Evolutionary conservation across 1,140 invertebrate species (phyloP).

Genomic region (Gonatopus flavifemur): DNA sequence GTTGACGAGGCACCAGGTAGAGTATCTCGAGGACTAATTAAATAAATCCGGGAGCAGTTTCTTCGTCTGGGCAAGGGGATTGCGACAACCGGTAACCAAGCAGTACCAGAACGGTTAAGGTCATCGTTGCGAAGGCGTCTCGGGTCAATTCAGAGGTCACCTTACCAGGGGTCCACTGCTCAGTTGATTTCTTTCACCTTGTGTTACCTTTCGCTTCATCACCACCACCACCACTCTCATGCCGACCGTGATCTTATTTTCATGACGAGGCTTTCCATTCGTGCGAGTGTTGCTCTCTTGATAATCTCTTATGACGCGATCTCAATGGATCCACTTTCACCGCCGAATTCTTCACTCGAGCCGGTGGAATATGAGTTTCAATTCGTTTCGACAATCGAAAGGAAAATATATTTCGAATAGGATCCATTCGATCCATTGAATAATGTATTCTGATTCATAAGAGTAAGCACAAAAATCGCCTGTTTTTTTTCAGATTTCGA

Average conservation of each 20-base stretch:
- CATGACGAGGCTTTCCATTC: too few relatives aligned
- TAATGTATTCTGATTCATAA: too few relatives aligned
- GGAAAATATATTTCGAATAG: too few relatives aligned
- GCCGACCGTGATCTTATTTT: conserved; percentile 29
- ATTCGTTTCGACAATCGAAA: too few relatives aligned
- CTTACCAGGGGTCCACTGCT: conserved; percentile 31
- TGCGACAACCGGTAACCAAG: conserved; percentile 35
- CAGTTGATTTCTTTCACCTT: conserved; percentile 13
- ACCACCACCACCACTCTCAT: conserved; percentile 6
- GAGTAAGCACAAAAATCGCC: too few relatives aligned
- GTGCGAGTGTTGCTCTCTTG: too few relatives aligned
- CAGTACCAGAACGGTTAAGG: conserved; percentile 39
- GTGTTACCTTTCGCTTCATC: conserved; percentile 17
- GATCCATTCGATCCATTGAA: too few relatives aligned
- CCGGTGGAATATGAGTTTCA: too few relatives aligned
- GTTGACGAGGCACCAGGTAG: conserved; percentile 37
- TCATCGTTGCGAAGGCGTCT: conserved; percentile 43
- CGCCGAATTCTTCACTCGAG: too few relatives aligned
- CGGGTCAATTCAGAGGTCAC: conserved; percentile 43
- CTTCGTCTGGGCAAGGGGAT: conserved; percentile 39
- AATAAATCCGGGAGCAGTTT: conserved; percentile 52
- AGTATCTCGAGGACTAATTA: conserved; percentile 47
- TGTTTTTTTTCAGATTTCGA: too few relatives aligned
- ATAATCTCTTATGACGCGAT: too few relatives aligned
- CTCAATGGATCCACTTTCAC: too few relatives aligned